Evolutionary conservation across 1,140 invertebrate genomes (phyloP), one percentile per base, ranked within the genome.

Genomic region (Drosophila tristis): DNA sequence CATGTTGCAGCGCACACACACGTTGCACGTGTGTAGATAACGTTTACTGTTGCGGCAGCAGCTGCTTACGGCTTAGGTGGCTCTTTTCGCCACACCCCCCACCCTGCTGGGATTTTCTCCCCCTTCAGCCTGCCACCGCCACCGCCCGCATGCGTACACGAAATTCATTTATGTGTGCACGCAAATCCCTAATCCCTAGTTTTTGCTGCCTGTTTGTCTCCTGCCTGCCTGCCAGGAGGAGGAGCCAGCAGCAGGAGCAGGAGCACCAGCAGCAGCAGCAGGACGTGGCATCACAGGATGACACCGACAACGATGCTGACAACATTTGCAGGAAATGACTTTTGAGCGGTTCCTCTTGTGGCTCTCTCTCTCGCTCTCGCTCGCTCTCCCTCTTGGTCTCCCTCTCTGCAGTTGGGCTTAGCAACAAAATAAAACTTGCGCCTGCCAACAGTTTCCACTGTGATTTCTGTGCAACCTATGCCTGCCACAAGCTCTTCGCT

Each of bases 131-230:
- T 13, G 9, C 2, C 13, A 15, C 3, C 2, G 4, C 23, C 8
- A 20, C 15, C 8, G 15, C 15, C 23, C 42, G 48, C 25, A 54
- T 81, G 78, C 82, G 78, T 78, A 75, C 82, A 86, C 82, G 74
- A 87, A 87, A 87, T 87, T 87, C 82, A 87, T 87, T 87, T 87
- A 86, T 86, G 82, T 86, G 82, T 89, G 82, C 82, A 87, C 84
- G 82, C 82, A 87, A 87, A 87, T 87, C 82, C 82, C 84, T 89
- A 87, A 87, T 87, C 82, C 80, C 64, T 89, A 87, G 82, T 86
- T 86, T 82, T 86, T 86, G 82, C 78, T 81, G 59, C 64, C 73
- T 70, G 67, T 68, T 70, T 78, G 77, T 75, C 74, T 62, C 61
- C 61, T 57, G 43, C 25, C 39, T 20, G 26, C 44, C 48, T 31